Base-by-base conservation (phyloP, 2,113 vertebrate genomes). In the Progne subis region DNA sequence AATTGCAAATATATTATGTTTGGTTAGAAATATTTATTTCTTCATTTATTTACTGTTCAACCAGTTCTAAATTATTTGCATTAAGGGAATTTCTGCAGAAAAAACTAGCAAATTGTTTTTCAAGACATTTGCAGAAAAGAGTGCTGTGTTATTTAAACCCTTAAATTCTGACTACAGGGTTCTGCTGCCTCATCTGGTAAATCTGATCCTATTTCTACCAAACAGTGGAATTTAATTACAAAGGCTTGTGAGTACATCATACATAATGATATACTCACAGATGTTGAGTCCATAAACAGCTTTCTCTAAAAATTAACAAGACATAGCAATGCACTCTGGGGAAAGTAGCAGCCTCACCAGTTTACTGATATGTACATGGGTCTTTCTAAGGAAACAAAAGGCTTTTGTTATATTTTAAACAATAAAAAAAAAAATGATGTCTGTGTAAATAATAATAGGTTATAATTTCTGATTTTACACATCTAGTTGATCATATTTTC, bases 231-330 rank as follows among this genome's bases (percentile, higher is more conserved):
- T 85, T 87, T 80, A 91, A 92, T 95, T 94, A 82, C 67, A 87
- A 93, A 65, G 18, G 20, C 50, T 89, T 91, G 34, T 65, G 61
- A 91, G 41, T 87, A 46, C 80, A 65, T 87, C 37, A 78, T 39
- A 65, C 3, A 4, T 68, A 89, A 87, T 82, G 61, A 65, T 87
- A 68, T 31, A 82, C 37, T 79, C 55, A 56, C 67, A 79, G 84
- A 80, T 82, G 67, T 3, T 79, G 79, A 69, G 70, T 80, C 84
- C 43, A 57, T 78, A 9, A 8, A 72, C 80, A 82, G n/a, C 46
- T 95, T 89, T 82, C 74, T 67, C 63, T 92, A 63, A 80, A 94
- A 94, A 97, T 92, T 90, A 91, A 79, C 74, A 91, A 17, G 67
- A 84, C 46, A 79, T 78, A 90, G 64, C 26, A 85, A 64, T 23